Conservation (phyloP, 2,113 vertebrate genomes). For the Grammomys surdaster region DNA sequence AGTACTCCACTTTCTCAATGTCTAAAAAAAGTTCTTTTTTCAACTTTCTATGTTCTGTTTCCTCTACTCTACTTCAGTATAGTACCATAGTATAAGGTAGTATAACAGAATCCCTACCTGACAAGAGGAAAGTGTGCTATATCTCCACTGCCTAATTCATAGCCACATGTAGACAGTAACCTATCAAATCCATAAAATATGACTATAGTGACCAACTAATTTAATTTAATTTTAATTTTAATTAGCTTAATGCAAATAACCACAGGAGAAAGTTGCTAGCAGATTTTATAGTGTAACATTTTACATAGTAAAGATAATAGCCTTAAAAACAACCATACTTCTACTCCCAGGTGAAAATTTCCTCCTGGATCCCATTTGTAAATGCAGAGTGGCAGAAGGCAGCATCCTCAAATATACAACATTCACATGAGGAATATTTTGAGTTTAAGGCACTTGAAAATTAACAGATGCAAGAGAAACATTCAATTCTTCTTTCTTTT, state of each 20-base stretch:
- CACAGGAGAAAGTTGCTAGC: neutral
- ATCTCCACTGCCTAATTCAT: neutral
- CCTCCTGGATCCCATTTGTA: neutral
- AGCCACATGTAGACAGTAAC: neutral
- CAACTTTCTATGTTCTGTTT: neutral
- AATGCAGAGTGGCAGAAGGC: neutral
- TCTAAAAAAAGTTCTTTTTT: neutral
- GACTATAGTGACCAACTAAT: neutral
- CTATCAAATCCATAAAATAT: neutral
- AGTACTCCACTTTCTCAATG: neutral
- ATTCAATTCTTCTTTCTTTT: neutral
- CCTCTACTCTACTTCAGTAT: neutral
- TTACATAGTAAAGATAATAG: neutral
- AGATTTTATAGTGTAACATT: neutral
- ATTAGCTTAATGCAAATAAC: neutral
- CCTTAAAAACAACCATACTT: neutral
- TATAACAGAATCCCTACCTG: neutral
- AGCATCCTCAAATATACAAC: neutral
- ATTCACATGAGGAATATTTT: neutral
- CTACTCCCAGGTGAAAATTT: neutral
- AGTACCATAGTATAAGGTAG: fast-evolving
- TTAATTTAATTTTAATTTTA: slow-evolving; percentile 31
- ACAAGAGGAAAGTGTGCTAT: neutral
- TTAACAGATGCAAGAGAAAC: neutral
- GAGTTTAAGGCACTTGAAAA: neutral